Percentiles rank a stretch among this genome's conserved stretches.
Conservation (phyloP, 2,888 invertebrate genomes). For the Xylota sylvarum region DNA sequence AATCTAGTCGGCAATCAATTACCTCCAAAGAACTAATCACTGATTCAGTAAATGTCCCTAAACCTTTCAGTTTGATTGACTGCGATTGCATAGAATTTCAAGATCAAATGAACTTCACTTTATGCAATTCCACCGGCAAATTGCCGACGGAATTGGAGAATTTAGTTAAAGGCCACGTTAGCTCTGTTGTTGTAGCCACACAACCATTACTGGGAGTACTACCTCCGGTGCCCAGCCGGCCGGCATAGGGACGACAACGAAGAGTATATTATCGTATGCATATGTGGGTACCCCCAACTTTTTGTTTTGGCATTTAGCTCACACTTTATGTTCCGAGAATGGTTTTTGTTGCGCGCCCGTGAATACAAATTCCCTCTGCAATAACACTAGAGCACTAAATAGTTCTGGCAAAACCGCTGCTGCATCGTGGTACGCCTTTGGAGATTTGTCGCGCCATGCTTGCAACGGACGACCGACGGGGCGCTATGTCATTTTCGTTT, state of each 20-base stretch:
- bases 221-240: conserved; percentile 20
- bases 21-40: conserved; percentile 64
- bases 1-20: conserved; percentile 57
- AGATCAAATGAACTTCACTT: conserved; percentile 66
- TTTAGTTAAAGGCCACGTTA: conserved; percentile 52
- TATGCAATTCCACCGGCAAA: conserved; percentile 56
- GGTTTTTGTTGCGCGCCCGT: conserved; percentile 37
- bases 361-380: conserved; percentile 60
- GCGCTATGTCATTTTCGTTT: conserved; percentile 76
- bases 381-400: conserved; percentile 27
- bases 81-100: conserved; percentile 75
- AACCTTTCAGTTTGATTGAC: conserved; percentile 69
- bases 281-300: background rate
- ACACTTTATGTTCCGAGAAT: conserved; percentile 67
- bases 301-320: conserved; percentile 56
- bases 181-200: background rate
- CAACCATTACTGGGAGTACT: conserved; percentile 5
- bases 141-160: conserved; percentile 41
- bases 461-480: conserved; percentile 42
- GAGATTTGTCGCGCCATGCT: conserved; percentile 53
- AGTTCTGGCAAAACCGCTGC: conserved; percentile 11
- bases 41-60: conserved; percentile 64
- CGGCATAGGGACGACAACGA: conserved; percentile 1
- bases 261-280: background rate
- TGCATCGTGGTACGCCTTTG: background rate